Evolutionary conservation across 2,797 vertebrate genomes (phyloP), one percentile per base, ranked within the genome.

Genomic region (Bradypus variegatus): DNA sequence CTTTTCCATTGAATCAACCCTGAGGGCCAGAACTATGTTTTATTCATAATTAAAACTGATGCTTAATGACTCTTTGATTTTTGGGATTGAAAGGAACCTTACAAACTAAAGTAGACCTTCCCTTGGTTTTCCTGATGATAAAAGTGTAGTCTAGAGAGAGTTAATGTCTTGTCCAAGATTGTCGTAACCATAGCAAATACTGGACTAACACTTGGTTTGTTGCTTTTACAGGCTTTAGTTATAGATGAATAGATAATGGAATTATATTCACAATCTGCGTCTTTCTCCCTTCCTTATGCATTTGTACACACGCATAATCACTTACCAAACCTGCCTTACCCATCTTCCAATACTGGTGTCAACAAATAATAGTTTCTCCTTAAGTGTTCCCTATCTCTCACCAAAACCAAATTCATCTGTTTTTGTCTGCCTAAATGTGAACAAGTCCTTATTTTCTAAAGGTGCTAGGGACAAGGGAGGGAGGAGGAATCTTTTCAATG

Each of bases 391-490:
- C 25, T 88, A n/a, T 58, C 91, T 78, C 8, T 89, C n/a, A 93
- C 21, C 77, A 75, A 55, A 62, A 77, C 41, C 50, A 79, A 75
- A 55, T 76, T 83, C 23, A 72, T 91, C 23, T 41, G 58, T 91
- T 93, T 93, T 69, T 33, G 48, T 36, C 62, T 95, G 93, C 58
- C 31, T 55, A 38, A 86, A 82, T 89, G n/a, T 41, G 78, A 83
- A 92, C 73, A 85, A 78, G 27, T 69, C 27, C 27, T 89, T 88
- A 31, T 69, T 82, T 50, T 41, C 80, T 79, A 53, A 91, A 27
- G 55, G 45, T 89, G 38, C 60, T 93, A 19, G 33, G 70, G 77
- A 70, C 62, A 86, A 48, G n/a, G 64, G 29, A 86, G n/a, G 9
- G 62, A 45, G 53, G 36, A 79, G 21, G 67, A 84, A 33, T 69